Evolutionary conservation across 30 jellyfish, hydroid and myxozoan species (phyloP).

Genomic region (Phacellophora camtschatica): DNA sequence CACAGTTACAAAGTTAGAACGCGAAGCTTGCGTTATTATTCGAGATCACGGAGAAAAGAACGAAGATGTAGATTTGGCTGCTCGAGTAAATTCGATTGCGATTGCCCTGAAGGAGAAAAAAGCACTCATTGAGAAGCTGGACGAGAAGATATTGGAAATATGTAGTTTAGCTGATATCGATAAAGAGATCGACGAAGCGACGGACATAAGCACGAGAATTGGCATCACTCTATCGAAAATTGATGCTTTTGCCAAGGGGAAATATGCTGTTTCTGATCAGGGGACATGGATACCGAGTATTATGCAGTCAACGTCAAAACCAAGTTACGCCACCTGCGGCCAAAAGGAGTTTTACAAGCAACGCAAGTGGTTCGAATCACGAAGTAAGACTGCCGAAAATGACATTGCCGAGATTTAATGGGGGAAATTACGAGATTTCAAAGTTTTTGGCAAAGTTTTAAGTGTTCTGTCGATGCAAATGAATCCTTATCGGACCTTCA

Average conservation of each 20-base stretch:
- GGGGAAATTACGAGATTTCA: constrained; percentile 35
- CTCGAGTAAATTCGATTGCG: too few species aligned
- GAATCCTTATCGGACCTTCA: neutral
- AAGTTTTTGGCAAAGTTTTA: constrained; percentile 3
- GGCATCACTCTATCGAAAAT: neutral
- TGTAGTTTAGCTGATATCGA: neutral
- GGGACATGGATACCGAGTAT: too few species aligned
- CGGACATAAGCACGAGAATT: neutral
- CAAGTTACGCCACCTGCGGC: too few species aligned
- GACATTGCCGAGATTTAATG: constrained; percentile 9
- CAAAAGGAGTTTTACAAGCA: neutral
- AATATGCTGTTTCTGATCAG: too few species aligned
- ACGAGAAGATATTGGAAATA: neutral
- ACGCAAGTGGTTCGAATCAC: too few species aligned
- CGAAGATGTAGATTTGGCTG: too few species aligned
- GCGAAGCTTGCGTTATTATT: too few species aligned
- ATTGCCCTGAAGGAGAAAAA: too few species aligned
- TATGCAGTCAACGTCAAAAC: too few species aligned
- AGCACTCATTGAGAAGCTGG: too few species aligned
- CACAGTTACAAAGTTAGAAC: too few species aligned
- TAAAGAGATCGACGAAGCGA: neutral
- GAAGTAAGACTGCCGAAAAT: constrained; percentile 28
- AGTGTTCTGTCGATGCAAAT: neutral
- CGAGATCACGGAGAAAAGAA: too few species aligned
- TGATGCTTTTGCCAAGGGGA: neutral